Evolutionary conservation across 2,888 invertebrate species (phyloP), one percentile per base, ranked within the genome.

Genomic region (Heterodera filipjevi): DNA sequence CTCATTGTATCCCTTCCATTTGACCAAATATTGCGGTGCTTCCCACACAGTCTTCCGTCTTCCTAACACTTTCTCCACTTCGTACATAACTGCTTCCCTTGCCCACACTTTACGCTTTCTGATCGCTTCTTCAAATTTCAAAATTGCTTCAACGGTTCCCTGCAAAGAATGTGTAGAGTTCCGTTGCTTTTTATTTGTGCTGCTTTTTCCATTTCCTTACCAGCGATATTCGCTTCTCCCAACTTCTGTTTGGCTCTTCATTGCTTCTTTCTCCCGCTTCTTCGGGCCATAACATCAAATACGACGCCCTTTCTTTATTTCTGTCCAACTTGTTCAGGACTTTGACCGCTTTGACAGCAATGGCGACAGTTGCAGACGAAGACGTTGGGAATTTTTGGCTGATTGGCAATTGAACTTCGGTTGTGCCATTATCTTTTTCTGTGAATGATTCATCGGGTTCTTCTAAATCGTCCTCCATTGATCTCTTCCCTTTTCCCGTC

Each of bases 251-350:
- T n/a, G 59, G n/a, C 12, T 46, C 27, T 27, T 73, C 73, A 14
- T 46, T 73, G 14, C 73, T 64, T 59, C 59, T n/a, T 12, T 27
- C 27, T 59, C 59, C 59, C 8, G 59, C 59, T n/a, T 59, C 59
- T n/a, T 46, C 46, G 8, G 73, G 49, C 73, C 73, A 73, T 46
- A 64, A 32, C 35, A 73, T n/a, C 19, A 73, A n/a, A 73, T 73
- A 73, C 35, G 73, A 73, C 53, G 73, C 53, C 5, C 8, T 27
- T n/a, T 59, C n/a, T 59, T 59, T 59, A n/a, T 64, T 64, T 73
- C 73, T 73, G 64, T 73, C 73, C 30, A 73, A 73, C 49, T 73
- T 73, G 35, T 53, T 32, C 53, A 73, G 19, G 27, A 73, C 73
- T 44, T 27, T 10, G 35, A 46, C 35, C 27, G 73, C 73, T 49